Evolutionary conservation across 2,113 vertebrate species (phyloP).

Genomic region (Xiphophorus maculatus): DNA sequence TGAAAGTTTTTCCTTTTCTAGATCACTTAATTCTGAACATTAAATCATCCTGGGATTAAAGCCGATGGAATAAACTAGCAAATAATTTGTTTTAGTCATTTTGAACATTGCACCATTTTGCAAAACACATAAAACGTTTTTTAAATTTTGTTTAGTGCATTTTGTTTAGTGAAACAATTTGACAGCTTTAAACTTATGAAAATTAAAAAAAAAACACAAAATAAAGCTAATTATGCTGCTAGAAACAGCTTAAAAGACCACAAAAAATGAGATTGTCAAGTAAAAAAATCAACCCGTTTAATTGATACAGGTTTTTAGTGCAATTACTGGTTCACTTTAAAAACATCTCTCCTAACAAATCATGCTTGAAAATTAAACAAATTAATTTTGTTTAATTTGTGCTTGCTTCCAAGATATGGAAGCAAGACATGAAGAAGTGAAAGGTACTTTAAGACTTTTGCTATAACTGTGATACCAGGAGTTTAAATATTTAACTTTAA

Average conservation of each 20-base stretch:
- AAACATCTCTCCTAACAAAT: background rate
- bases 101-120: no score
- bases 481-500: background rate
- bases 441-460: background rate
- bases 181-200: background rate
- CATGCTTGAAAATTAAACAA: background rate
- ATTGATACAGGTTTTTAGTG: background rate
- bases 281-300: background rate
- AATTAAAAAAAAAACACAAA: no score
- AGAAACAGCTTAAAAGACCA: background rate
- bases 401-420: no score
- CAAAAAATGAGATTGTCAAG: background rate
- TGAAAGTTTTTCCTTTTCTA: background rate
- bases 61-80: no score
- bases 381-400: no score
- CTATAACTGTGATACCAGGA: no score
- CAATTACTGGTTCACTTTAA: background rate
- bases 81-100: no score
- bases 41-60: background rate
- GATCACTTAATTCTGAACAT: background rate
- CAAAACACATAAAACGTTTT: no score
- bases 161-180: no score
- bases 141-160: no score
- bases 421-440: background rate
- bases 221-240: background rate